Base-by-base conservation (phyloP, 2,797 vertebrate genomes). In the Propithecus deckenii region DNA sequence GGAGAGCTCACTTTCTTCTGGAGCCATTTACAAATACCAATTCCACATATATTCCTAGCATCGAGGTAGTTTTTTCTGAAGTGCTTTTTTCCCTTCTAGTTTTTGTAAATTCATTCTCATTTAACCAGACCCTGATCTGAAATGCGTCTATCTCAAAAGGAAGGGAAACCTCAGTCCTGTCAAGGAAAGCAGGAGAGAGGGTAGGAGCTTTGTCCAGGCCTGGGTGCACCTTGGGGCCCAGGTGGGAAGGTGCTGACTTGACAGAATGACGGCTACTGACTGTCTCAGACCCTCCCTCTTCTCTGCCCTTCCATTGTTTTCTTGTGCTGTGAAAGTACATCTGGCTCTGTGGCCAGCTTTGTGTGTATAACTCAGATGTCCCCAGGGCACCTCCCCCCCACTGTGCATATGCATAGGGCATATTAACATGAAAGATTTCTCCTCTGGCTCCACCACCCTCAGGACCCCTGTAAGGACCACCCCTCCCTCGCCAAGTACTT, bases 401-500 rank as follows among this genome's bases (percentile, higher is more conserved):
- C 57, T 57, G 55, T 57, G 7, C 4, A 3, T 5, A 30, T 46
- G 28, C 7, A 6, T 5, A 32, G 22, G 30, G 4, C 3, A 3
- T 3, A 1, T 32, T 25, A 30, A 46, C 65, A 9, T 7, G 23
- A 7, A 63, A 35, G 38, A 14, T 41, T 30, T 41, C 20, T 14
- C 14, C 25, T n/a, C 20, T 48, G 41, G 20, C 43, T 55, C 17
- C 14, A 1, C 7, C 12, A 17, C 18, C 8, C 14, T 8, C 48
- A 7, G 61, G n/a, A 30, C 15, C 12, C 22, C 18, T 20, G n/a
- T 14, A 14, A 10, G 3, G 1, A 5, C 55, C 13, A 2, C 22
- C 4, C 7, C 0, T 32, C 5, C 1, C 28, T 6, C 12, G 9
- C 61, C 5, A 23, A 8, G 25, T 9, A 12, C 25, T 55, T 67